Base-by-base conservation (phyloP, 2,888 invertebrate genomes). In the Autographa gamma region DNA sequence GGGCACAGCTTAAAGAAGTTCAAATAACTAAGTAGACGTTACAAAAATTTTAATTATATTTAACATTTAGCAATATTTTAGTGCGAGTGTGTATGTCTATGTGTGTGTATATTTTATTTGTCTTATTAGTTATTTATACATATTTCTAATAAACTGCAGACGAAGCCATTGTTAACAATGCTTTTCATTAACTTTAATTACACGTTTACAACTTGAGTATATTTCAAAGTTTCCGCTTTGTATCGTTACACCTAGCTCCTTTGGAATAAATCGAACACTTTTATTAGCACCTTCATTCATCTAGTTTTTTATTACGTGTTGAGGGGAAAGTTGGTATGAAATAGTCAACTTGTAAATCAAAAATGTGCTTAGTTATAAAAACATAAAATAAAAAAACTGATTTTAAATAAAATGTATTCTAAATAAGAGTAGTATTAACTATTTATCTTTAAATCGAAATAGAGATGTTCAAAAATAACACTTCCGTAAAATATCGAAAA, bases 281-380 rank as follows among this genome's bases (percentile, higher is more conserved):
- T 90, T 90, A 90, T 89, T 86, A 87, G 87, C 79, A 81, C 86
- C 87, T 87, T 86, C 85, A 86, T 89, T 77, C 82, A 69, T 85
- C 79, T 77, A 80, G 78, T 79, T 87, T 88, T 84, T 86, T 85
- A 86, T 83, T 81, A 63, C 69, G 84, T 86, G 85, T 80, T 63
- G 73, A 79, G 70, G 25, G 25, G 25, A 60, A 41, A 65, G 58
- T 60, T 64, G 34, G 8, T 34, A 69, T 69, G 68, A 72, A 71
- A 61, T 63, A 52, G 58, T 58, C 13, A 59, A 60, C 63, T 70
- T 69, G 58, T 66, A 70, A 18, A 52, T 19, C 16, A 7, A 38
- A 25, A 38, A 11, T 38, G 9, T 11, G 38, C 38, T 38, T 9
- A 38, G 11, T 11, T 11, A 11, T 38, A 38, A 11, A 38, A 38